A percentile compares a stretch with the other conserved stretches of the same genome.
Conservation (phyloP, 2,113 vertebrate genomes). For the Ptilonorhynchus violaceus region DNA sequence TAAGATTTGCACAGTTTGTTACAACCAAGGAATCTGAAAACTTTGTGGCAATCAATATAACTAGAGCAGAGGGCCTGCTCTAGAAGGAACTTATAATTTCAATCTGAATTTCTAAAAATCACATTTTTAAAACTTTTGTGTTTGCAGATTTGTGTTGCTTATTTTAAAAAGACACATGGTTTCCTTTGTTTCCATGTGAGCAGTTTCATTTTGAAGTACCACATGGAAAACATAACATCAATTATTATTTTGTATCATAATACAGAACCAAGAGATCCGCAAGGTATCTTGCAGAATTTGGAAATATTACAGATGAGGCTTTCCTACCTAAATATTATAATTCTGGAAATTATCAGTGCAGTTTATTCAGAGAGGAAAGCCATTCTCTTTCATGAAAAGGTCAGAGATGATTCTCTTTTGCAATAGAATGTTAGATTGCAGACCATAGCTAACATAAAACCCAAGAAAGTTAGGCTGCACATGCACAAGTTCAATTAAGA, state of each 20-base stretch:
- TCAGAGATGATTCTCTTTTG: not conserved
- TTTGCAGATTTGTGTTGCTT: not conserved
- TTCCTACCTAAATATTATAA: not conserved
- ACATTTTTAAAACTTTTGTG: not conserved
- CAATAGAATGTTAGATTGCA: accelerated
- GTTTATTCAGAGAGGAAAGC: not conserved
- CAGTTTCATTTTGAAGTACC: not conserved
- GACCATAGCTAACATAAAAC: not conserved
- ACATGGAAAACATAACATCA: not conserved
- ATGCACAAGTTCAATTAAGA: not conserved
- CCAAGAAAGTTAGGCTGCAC: not conserved
- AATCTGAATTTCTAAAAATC: not conserved
- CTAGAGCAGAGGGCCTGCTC: not conserved
- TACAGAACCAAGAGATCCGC: not conserved
- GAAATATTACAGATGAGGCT: not conserved
- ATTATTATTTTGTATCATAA: not conserved
- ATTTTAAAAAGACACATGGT: not conserved
- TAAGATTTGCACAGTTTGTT: not conserved
- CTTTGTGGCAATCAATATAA: not conserved
- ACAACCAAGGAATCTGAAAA: not conserved
- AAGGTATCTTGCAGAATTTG: not conserved
- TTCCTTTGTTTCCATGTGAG: not conserved
- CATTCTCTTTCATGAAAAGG: not conserved
- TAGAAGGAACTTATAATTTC: not conserved
- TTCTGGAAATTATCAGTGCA: not conserved